phyloP scores from a whole-genome alignment of 23 tunicate species.

The Phallusia fumigata region DNA sequence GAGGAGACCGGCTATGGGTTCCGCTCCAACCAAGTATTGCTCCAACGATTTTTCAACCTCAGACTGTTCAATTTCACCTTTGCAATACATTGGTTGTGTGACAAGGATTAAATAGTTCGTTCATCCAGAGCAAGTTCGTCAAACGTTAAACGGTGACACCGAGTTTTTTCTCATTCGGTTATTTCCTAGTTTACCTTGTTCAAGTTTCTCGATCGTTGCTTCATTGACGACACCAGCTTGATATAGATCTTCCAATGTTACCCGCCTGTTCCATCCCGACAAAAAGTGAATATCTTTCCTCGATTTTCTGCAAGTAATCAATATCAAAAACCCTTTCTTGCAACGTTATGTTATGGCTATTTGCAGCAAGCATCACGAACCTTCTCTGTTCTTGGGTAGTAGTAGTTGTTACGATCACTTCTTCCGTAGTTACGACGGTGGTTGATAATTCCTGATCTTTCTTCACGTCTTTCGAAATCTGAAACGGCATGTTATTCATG shows the following conservation, averaged over 20 bases:
- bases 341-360: too few species aligned
- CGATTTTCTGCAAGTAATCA: slow-evolving; percentile 65
- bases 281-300: slow-evolving; percentile 78
- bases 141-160: too few species aligned
- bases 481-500: neutral
- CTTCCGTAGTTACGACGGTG: neutral
- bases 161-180: too few species aligned
- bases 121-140: neutral
- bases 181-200: slow-evolving; percentile 59
- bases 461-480: neutral
- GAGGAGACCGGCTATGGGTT: slow-evolving; percentile 92
- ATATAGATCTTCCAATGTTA: slow-evolving; percentile 68
- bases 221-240: slow-evolving; percentile 88
- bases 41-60: slow-evolving; percentile 57
- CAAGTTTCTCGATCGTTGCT: slow-evolving; percentile 50
- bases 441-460: neutral
- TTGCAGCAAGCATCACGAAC: too few species aligned
- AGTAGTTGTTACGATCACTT: neutral
- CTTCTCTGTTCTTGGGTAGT: neutral
- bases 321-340: too few species aligned
- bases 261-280: slow-evolving; percentile 94
- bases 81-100: neutral
- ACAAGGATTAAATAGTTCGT: too few species aligned
- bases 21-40: slow-evolving; percentile 82
- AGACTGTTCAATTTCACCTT: slow-evolving; percentile 41